phyloP scores from a whole-genome alignment of 2,888 invertebrate genomes.

The Eutolmus rufibarbis region DNA sequence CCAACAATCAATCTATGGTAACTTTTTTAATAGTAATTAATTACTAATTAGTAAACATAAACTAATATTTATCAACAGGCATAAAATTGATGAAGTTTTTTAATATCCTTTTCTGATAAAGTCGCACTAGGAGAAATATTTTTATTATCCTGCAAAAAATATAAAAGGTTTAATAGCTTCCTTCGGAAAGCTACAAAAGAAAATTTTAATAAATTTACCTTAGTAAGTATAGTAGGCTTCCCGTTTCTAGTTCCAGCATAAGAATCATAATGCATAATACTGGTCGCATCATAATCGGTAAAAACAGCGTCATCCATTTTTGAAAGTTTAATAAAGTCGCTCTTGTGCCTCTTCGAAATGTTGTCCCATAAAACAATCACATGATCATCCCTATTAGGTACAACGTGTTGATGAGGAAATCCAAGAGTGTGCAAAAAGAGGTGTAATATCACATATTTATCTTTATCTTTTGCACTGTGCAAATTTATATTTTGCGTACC shows the following conservation, averaged over 20 bases:
- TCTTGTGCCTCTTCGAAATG: not conserved
- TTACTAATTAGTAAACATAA: not conserved
- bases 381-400: conserved; percentile 2
- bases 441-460: not conserved
- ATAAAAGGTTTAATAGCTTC: not conserved
- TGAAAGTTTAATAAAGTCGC: not conserved
- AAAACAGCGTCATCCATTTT: not conserved
- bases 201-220: not conserved
- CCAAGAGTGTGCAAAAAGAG: conserved; percentile 26
- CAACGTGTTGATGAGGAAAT: conserved; percentile 18
- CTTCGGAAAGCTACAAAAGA: not conserved
- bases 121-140: not conserved
- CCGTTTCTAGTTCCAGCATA: conserved; percentile 23
- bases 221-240: not conserved
- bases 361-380: not conserved
- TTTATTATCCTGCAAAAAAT: not conserved
- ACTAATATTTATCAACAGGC: not conserved
- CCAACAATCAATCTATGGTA: not conserved
- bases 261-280: conserved; percentile 22
- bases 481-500: not conserved
- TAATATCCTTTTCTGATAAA: not conserved
- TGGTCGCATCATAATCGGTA: not conserved
- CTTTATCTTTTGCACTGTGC: not conserved
- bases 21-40: not conserved
- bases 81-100: not conserved